Evolutionary conservation across 2,797 vertebrate genomes (phyloP).

Genomic region (Chiloscyllium punctatum): DNA sequence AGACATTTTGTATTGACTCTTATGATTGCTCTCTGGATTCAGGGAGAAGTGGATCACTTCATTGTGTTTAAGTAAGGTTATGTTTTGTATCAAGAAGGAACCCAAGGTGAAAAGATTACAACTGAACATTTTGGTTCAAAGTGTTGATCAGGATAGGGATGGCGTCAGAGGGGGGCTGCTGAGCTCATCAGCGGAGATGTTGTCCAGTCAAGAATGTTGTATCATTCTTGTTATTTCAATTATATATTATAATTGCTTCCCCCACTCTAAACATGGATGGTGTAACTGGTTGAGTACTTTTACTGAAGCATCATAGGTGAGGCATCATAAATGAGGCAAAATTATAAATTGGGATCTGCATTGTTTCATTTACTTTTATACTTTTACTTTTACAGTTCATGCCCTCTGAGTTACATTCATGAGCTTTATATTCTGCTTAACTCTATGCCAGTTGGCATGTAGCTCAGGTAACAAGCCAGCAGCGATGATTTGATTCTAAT

Average conservation of each 20-base stretch:
- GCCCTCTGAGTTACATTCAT: no score
- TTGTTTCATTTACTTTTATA: background rate
- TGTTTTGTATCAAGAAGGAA: background rate
- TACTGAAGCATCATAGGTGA: background rate
- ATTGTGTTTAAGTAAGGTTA: background rate
- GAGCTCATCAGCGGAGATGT: background rate
- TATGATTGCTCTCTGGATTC: background rate
- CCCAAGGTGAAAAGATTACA: background rate
- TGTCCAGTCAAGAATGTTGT: background rate
- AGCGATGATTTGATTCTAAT: no score
- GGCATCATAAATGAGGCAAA: background rate
- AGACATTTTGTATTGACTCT: background rate
- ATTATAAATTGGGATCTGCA: background rate
- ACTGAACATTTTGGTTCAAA: background rate
- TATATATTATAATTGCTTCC: background rate
- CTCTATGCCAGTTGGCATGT: no score
- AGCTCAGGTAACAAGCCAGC: no score
- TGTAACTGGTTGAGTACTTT: background rate
- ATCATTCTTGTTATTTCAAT: background rate
- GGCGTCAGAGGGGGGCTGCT: background rate
- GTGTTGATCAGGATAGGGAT: background rate
- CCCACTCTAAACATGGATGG: background rate
- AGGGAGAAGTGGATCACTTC: background rate
- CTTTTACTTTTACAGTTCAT: background rate
- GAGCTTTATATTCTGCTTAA: no score